phyloP scores from a whole-genome alignment of 1,140 invertebrate genomes.

The Lethocerus indicus region DNA sequence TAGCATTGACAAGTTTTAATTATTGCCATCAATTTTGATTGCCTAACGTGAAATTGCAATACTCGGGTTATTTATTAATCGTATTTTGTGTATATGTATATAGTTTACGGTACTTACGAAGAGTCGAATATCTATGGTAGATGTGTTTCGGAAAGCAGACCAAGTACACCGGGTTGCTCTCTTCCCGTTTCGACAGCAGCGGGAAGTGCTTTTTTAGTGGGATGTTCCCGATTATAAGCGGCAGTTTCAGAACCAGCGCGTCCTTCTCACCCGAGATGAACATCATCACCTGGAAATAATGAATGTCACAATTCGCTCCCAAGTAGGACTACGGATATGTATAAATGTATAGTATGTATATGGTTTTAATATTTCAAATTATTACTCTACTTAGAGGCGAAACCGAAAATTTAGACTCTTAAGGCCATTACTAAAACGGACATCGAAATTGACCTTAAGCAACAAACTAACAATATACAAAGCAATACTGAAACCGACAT shows the following conservation, averaged over 20 bases:
- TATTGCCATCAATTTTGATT: no score
- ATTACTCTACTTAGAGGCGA: no score
- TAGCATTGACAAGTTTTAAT: no score
- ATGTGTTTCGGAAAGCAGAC: conserved; percentile 1
- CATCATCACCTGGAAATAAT: conserved; percentile 19
- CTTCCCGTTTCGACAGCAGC: neutral
- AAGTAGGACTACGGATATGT: neutral
- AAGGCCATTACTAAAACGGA: no score
- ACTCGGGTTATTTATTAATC: no score
- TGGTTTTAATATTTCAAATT: neutral
- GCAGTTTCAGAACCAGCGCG: conserved; percentile 19
- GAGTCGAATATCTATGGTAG: conserved; percentile 1
- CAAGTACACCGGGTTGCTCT: neutral
- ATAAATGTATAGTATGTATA: neutral
- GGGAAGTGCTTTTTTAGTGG: conserved; percentile 17
- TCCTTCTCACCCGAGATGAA: conserved; percentile 16
- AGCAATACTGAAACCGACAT: no score
- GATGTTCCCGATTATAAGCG: conserved; percentile 19
- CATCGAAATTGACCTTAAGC: no score
- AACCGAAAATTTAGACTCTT: no score
- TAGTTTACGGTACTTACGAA: conserved; percentile 16
- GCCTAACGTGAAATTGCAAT: no score
- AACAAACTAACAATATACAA: no score
- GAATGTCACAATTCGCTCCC: no score
- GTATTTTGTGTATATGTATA: no score